Conservation (phyloP, 2,113 vertebrate species). For the Struthio camelus region DNA sequence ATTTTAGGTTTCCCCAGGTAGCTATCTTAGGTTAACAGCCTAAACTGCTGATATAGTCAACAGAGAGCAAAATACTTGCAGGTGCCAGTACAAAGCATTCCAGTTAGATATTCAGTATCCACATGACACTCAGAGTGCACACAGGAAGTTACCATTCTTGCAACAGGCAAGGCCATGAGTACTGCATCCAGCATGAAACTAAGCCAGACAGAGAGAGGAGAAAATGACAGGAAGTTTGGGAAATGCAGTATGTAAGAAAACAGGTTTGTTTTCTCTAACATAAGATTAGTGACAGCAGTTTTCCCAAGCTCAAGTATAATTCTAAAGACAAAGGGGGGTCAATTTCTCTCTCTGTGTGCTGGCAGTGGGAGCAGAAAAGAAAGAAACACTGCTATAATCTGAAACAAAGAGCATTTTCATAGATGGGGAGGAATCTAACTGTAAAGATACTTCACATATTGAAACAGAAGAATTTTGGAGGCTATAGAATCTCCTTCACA, state of each 20-base stretch:
- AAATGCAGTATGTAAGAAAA: neutral
- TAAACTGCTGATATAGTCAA: neutral
- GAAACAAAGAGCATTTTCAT: neutral
- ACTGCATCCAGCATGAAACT: neutral
- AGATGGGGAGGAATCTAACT: neutral
- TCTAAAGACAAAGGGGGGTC: neutral
- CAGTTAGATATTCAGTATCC: neutral
- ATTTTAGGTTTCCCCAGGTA: neutral
- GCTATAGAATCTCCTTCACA: neutral
- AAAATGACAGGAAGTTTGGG: neutral
- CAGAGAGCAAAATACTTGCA: neutral
- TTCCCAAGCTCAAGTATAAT: neutral
- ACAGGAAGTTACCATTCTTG: neutral
- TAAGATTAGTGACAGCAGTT: accelerated
- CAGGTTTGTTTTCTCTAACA: neutral
- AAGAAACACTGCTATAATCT: neutral
- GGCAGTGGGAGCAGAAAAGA: accelerated
- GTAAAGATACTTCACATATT: neutral
- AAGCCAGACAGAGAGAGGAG: neutral
- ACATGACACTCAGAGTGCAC: neutral
- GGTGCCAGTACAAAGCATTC: neutral
- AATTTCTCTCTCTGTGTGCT: neutral
- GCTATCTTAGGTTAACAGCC: neutral
- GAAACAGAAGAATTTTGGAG: neutral
- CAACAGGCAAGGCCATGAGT: neutral